phyloP scores from a whole-genome alignment of 1,140 invertebrate genomes.

The Diorhabda carinulata region DNA sequence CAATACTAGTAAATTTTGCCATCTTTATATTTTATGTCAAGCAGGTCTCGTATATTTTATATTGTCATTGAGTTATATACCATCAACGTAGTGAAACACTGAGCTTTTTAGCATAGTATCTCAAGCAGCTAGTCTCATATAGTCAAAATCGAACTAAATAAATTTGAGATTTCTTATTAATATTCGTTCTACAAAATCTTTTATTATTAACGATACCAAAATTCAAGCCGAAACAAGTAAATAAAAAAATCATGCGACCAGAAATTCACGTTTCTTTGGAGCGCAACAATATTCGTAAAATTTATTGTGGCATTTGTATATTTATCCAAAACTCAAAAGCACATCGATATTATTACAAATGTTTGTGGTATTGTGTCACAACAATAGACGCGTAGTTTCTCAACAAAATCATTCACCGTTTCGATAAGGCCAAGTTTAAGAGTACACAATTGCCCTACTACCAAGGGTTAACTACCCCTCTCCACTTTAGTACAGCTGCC shows the following conservation, averaged over 20 bases:
- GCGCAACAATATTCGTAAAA: conserved; percentile 11
- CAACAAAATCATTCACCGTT: background rate
- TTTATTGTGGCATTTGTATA: conserved; percentile 21
- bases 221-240: background rate
- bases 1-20: too few species aligned
- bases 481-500: conserved; percentile 37
- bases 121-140: too few species aligned
- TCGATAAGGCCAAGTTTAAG: background rate
- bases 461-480: conserved; percentile 35
- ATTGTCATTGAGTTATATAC: too few species aligned
- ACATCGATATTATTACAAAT: conserved; percentile 42
- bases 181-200: too few species aligned
- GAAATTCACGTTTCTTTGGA: conserved; percentile 2
- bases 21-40: too few species aligned
- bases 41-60: too few species aligned
- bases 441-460: conserved; percentile 12
- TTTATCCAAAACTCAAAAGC: conserved; percentile 37
- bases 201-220: background rate
- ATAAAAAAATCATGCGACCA: background rate
- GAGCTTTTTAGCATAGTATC: too few species aligned
- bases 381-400: conserved; percentile 27
- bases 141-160: too few species aligned
- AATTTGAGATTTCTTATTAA: too few species aligned
- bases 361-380: conserved; percentile 38
- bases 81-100: too few species aligned